These are phyloP conservation scores for Cecropterus lyciades DNA, from an alignment of 1,140 invertebrate species.

Conservation along the genomic window DNA sequence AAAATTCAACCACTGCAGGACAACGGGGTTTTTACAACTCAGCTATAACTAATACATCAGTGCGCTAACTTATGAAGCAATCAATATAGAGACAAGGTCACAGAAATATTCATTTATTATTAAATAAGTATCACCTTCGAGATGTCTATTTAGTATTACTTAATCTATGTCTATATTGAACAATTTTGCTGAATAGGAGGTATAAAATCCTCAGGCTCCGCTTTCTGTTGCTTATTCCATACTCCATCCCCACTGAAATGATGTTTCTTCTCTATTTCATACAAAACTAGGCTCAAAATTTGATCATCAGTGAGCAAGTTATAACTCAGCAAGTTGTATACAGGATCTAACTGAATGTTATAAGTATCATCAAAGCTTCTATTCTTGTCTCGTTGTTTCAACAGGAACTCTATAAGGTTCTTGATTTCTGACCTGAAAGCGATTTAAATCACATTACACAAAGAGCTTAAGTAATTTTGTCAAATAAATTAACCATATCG, in stretches of 20 bases:
- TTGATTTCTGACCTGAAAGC: slow-evolving; percentile 49
- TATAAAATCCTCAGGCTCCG: slow-evolving; percentile 40
- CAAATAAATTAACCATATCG: too few relatives aligned
- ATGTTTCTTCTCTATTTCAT: slow-evolving; percentile 76
- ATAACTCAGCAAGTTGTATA: slow-evolving; percentile 54
- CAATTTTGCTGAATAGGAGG: slow-evolving; percentile 21
- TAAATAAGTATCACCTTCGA: too few relatives aligned
- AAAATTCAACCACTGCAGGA: too few relatives aligned
- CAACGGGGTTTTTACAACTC: too few relatives aligned
- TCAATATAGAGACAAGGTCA: too few relatives aligned
- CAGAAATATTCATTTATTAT: too few relatives aligned
- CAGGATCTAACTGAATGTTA: slow-evolving; percentile 44
- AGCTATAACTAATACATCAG: too few relatives aligned
- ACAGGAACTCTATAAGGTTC: slow-evolving; percentile 49
- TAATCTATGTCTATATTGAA: slow-evolving; percentile 1
- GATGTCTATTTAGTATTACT: too few relatives aligned
- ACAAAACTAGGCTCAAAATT: slow-evolving; percentile 68
- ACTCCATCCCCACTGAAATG: slow-evolving; percentile 77
- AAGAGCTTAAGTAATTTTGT: too few relatives aligned
- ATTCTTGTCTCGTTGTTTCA: slow-evolving; percentile 43
- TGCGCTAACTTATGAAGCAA: too few relatives aligned
- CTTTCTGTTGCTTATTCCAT: slow-evolving; percentile 55
- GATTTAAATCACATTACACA: not conserved
- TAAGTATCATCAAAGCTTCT: slow-evolving; percentile 12
- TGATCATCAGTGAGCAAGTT: slow-evolving; percentile 60